Percentiles rank a stretch among this genome's conserved stretches.
phyloP scores from a whole-genome alignment of 92 coral and sea anemone genomes.

The Meandrina meandrites region DNA sequence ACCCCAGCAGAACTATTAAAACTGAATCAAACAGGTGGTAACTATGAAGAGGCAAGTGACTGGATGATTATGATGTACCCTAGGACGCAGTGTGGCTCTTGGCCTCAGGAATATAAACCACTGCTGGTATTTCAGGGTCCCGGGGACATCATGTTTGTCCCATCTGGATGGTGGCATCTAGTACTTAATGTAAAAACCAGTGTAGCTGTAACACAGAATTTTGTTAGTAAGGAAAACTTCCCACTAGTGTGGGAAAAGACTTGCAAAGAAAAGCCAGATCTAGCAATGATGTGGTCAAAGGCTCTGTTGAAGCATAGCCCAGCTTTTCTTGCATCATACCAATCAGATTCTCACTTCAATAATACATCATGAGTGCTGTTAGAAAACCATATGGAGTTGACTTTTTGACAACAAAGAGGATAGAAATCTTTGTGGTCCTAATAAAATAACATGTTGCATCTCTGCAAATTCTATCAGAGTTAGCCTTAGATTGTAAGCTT shows the following conservation, averaged over 20 bases:
- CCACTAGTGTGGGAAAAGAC: conserved; percentile 9
- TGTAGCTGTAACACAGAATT: conserved; percentile 31
- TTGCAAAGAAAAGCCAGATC: conserved; percentile 8
- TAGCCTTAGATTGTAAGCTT: too few relatives aligned
- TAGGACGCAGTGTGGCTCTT: conserved; percentile 12
- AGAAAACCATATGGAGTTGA: not conserved
- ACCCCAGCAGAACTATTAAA: conserved; percentile 21
- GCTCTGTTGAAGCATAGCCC: conserved; percentile 13
- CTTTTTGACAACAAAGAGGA: not conserved
- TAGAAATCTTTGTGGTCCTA: too few relatives aligned
- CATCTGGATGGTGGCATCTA: conserved; percentile 38
- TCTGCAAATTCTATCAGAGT: too few relatives aligned
- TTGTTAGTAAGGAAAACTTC: conserved; percentile 24
- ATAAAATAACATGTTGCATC: too few relatives aligned
- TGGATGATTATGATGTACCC: conserved; percentile 6
- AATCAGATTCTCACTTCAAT: not conserved
- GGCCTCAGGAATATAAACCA: conserved; percentile 27
- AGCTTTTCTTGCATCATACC: not conserved
- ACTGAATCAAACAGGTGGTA: not conserved
- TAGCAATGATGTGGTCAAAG: conserved; percentile 7
- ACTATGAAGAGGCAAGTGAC: conserved; percentile 11
- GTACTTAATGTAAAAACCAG: conserved; percentile 24
- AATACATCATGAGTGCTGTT: not conserved
- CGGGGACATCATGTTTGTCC: conserved; percentile 32
- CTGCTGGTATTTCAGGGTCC: conserved; percentile 11